Conservation (phyloP, 1,140 invertebrate species). For the Bombus superbus region DNA sequence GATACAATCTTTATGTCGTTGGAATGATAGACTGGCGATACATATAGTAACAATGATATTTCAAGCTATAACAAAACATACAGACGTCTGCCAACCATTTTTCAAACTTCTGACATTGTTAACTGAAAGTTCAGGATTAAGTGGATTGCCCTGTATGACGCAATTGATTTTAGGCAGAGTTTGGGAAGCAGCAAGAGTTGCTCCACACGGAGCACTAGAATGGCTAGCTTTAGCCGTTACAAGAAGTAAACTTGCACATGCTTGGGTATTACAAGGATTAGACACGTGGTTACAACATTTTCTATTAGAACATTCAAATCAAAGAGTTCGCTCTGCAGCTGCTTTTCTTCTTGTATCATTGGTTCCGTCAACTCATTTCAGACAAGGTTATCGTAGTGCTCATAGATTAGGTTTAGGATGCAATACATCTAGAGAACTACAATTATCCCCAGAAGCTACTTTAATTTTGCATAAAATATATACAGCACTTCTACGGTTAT, state of each 20-base stretch:
- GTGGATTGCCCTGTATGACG: constrained; percentile 91
- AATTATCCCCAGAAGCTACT: constrained; percentile 88
- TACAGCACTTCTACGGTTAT: constrained; percentile 88
- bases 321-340: constrained; percentile 92
- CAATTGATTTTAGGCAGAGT: constrained; percentile 93
- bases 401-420: constrained; percentile 82
- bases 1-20: constrained; percentile 95
- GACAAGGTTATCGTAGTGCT: constrained; percentile 90
- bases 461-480: constrained; percentile 93
- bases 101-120: constrained; percentile 94
- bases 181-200: constrained; percentile 95
- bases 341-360: constrained; percentile 93
- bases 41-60: constrained; percentile 95
- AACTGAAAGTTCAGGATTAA: constrained; percentile 89
- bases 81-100: constrained; percentile 94
- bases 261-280: constrained; percentile 93
- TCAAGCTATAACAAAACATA: constrained; percentile 93
- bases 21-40: constrained; percentile 93
- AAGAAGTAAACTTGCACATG: constrained; percentile 93
- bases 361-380: constrained; percentile 93
- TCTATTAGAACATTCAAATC: constrained; percentile 92
- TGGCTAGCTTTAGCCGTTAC: constrained; percentile 93
- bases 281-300: constrained; percentile 96
- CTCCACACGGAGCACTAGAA: constrained; percentile 94
- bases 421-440: constrained; percentile 80